These are phyloP conservation scores for Clytia hemisphaerica DNA, from an alignment of 30 jellyfish, hydroid and myxozoan genomes.

Conservation along the genomic window DNA sequence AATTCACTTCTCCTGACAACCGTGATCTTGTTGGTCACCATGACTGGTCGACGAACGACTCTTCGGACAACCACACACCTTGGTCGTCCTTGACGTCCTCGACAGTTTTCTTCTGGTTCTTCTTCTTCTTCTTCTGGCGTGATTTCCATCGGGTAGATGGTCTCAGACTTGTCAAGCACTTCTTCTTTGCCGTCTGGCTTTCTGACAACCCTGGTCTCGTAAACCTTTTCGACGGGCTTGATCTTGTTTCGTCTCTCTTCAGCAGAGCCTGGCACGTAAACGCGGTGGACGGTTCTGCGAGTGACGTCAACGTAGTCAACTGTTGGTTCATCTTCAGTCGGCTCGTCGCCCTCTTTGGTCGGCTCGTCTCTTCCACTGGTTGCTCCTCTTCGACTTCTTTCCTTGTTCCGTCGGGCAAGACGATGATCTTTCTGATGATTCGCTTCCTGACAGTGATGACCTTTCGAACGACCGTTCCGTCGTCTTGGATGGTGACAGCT, in stretches of 20 bases:
- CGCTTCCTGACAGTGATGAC: slow-evolving; percentile 55
- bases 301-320: not conserved
- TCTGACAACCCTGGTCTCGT: slow-evolving; percentile 48
- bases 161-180: slow-evolving; percentile 54
- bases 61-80: slow-evolving; percentile 17
- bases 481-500: slow-evolving; percentile 12
- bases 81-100: slow-evolving; percentile 26
- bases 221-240: slow-evolving; percentile 59
- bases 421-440: slow-evolving; percentile 40
- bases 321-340: slow-evolving; percentile 2
- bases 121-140: slow-evolving; percentile 54
- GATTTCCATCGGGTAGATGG: slow-evolving; percentile 49
- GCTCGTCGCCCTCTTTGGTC: slow-evolving; percentile 1
- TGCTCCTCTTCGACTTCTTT: slow-evolving; percentile 56
- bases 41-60: slow-evolving; percentile 32
- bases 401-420: slow-evolving; percentile 55
- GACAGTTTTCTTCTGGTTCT: slow-evolving; percentile 23
- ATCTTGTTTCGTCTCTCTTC: slow-evolving; percentile 19
- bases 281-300: slow-evolving; percentile 4
- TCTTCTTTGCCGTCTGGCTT: slow-evolving; percentile 61
- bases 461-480: slow-evolving; percentile 14
- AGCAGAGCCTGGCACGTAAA: not conserved
- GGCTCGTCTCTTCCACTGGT: slow-evolving; percentile 35
- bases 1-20: slow-evolving; percentile 7
- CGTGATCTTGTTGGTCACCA: slow-evolving; percentile 22